These are phyloP conservation scores for Adelphocoris suturalis DNA, from an alignment of 2,888 invertebrate species.

Conservation along the genomic window DNA sequence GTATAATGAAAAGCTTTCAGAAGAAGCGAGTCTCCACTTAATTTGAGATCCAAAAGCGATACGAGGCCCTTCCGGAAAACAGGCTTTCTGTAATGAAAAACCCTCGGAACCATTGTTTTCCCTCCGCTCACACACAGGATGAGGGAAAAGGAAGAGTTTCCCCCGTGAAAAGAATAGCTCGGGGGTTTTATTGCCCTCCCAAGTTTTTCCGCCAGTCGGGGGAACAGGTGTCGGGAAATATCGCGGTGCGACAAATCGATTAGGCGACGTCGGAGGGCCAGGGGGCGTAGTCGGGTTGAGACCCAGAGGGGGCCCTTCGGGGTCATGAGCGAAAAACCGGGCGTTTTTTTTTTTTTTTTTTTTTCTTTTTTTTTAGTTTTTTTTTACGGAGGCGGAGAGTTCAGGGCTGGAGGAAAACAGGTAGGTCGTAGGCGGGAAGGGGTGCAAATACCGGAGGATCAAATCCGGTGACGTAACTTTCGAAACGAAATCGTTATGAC, in stretches of 20 bases:
- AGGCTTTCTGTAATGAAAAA: constrained; percentile 20
- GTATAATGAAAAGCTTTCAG: constrained; percentile 15
- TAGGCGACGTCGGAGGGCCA: not conserved
- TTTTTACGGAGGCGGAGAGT: not conserved
- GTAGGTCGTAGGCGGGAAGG: not conserved
- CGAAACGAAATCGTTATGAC: constrained; percentile 3
- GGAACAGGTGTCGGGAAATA: constrained; percentile 57
- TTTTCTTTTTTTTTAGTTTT: not conserved
- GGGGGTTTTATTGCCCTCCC: constrained; percentile 30
- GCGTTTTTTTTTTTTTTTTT: not conserved
- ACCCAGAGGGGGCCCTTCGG: not conserved
- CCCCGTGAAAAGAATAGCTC: constrained; percentile 33
- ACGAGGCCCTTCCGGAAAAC: constrained; percentile 29
- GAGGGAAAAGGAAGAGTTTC: constrained; percentile 3
- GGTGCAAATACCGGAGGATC: not conserved
- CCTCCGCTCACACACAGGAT: constrained; percentile 13
- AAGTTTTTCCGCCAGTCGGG: not conserved
- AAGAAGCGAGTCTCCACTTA: constrained; percentile 18
- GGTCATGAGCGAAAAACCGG: constrained; percentile 38
- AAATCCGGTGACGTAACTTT: not conserved
- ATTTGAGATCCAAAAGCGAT: constrained; percentile 44
- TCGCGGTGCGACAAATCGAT: constrained; percentile 64
- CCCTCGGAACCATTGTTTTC: constrained; percentile 29
- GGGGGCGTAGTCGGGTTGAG: not conserved
- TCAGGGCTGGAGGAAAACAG: not conserved